These are phyloP conservation scores for Aproaerema taeniolella DNA, from an alignment of 2,888 invertebrate species.

Conservation along the genomic window DNA sequence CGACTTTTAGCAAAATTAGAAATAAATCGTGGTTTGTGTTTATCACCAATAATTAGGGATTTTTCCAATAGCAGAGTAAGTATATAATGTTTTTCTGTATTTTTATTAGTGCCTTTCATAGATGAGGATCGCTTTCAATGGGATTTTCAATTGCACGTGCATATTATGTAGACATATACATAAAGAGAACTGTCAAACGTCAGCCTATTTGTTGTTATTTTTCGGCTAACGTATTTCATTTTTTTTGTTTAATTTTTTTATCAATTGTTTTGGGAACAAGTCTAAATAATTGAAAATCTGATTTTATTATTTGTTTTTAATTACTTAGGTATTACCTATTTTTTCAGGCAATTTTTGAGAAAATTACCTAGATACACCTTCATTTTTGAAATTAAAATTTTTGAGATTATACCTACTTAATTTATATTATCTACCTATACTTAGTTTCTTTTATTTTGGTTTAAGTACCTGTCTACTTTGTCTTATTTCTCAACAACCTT, in stretches of 20 bases:
- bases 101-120: conserved; percentile 45
- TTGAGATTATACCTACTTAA: no score
- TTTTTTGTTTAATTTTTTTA: neutral
- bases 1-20: conserved; percentile 79
- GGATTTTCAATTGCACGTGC: conserved; percentile 49
- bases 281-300: no score
- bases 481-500: no score
- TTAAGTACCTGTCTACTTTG: no score
- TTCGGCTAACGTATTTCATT: conserved; percentile 19
- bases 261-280: neutral
- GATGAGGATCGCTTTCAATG: conserved; percentile 43
- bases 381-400: no score
- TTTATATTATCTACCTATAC: no score
- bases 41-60: conserved; percentile 70
- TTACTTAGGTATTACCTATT: no score
- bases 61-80: conserved; percentile 71
- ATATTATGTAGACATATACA: conserved; percentile 38
- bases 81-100: conserved; percentile 29
- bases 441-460: no score
- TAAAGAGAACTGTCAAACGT: conserved; percentile 62
- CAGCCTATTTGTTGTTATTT: conserved; percentile 38
- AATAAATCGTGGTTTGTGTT: conserved; percentile 77
- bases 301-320: no score
- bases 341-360: no score
- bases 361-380: no score